Evolutionary conservation across 2,888 invertebrate genomes (phyloP).

Genomic region (Epirrhoe alternata): DNA sequence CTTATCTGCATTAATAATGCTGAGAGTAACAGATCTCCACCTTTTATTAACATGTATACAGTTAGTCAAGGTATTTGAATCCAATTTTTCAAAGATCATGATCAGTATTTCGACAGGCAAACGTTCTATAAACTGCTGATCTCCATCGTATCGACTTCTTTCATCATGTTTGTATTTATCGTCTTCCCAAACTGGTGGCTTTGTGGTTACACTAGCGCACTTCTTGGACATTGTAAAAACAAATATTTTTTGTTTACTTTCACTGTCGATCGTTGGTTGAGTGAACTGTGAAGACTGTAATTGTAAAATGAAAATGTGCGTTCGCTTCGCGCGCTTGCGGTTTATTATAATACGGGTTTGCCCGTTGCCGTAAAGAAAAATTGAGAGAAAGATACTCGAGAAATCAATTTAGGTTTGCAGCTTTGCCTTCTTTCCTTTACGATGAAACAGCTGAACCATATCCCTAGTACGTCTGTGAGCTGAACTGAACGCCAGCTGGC

Average conservation of each 20-base stretch:
- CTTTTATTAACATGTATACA: constrained; percentile 20
- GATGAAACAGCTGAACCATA: too few species aligned
- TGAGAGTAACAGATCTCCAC: constrained; percentile 16
- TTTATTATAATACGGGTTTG: too few species aligned
- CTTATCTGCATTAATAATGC: constrained; percentile 12
- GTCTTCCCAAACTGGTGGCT: background rate
- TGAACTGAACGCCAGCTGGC: too few species aligned
- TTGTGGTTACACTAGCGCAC: background rate
- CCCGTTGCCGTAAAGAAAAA: too few species aligned
- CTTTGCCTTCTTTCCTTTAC: too few species aligned
- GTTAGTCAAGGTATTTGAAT: constrained; percentile 1
- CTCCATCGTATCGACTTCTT: background rate
- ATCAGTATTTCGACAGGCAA: constrained; percentile 28
- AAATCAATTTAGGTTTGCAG: too few species aligned
- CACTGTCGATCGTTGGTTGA: background rate
- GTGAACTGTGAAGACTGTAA: too few species aligned
- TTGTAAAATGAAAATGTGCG: too few species aligned
- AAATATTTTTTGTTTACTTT: background rate
- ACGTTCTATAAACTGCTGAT: background rate
- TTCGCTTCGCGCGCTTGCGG: too few species aligned
- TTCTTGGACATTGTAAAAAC: background rate
- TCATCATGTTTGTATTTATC: background rate
- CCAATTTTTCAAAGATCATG: constrained; percentile 20
- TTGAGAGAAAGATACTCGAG: too few species aligned
- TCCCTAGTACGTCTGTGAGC: too few species aligned